Base-by-base conservation (phyloP, 2,888 invertebrate genomes). In the Adelphocoris suturalis region DNA sequence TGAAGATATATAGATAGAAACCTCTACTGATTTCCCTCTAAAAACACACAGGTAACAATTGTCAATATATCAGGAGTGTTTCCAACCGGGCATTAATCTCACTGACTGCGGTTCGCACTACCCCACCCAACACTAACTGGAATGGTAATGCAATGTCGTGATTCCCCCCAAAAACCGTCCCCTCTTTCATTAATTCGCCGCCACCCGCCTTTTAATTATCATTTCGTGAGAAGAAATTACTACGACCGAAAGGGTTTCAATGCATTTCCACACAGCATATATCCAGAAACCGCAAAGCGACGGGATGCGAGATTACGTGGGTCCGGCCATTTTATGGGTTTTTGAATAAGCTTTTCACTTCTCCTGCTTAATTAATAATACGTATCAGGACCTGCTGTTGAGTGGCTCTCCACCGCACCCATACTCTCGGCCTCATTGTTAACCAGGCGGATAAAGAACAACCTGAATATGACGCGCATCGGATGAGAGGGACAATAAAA, bases 71-170 rank as follows among this genome's bases (percentile, higher is more conserved):
- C 57, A 57, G 5, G n/a, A 5, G 16, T 57, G 57, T 57, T 57
- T 57, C 57, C 16, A n/a, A 57, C n/a, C 11, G 57, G 57, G n/a
- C 16, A 57, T 57, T 16, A 57, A 57, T 57, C n/a, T n/a, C n/a
- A n/a, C n/a, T 13, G 7, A 16, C 57, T n/a, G 57, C 57, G 57
- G 57, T 57, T n/a, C 5, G 0, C n/a, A n/a, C n/a, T 57, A 2
- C 57, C n/a, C 57, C 57, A 57, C n/a, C 57, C 57, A 57, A 57
- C 57, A 57, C 57, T 57, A 57, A 57, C 16, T 57, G 16, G 57
- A n/a, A 57, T 57, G 57, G 57, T n/a, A 57, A 57, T 57, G 16
- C 57, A 57, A 13, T n/a, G n/a, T 7, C 16, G 57, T 57, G 52
- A 16, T 16, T 16, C 57, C n/a, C 16, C 57, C 57, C n/a, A 57